These are phyloP conservation scores for Xiphorhynchus erythropygius DNA, from an alignment of 2,797 vertebrate genomes.

Conservation along the genomic window DNA sequence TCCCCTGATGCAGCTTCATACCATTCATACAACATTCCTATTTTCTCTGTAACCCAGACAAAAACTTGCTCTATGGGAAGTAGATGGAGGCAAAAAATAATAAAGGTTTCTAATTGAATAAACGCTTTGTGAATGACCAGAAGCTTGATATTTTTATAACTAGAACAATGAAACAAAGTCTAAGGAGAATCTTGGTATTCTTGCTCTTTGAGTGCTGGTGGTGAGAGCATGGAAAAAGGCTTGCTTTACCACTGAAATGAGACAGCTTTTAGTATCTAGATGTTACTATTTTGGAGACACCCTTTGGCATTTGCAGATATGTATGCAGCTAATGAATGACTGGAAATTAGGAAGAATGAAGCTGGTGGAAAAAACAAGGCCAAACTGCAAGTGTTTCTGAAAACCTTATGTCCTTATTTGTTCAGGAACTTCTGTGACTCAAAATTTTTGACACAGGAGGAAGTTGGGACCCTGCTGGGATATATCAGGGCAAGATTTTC, in stretches of 20 bases:
- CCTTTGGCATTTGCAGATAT: conserved; percentile 55
- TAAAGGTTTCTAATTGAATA: background rate
- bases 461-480: background rate
- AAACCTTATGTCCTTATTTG: conserved; percentile 46
- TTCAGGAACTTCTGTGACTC: conserved; percentile 25
- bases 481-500: background rate
- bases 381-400: conserved; percentile 11
- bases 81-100: background rate
- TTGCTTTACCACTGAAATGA: conserved; percentile 24
- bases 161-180: conserved; percentile 9
- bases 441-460: conserved; percentile 11
- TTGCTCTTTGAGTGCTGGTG: conserved; percentile 1
- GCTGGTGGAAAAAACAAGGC: conserved; percentile 4
- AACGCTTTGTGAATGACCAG: conserved; percentile 19
- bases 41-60: background rate
- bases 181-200: conserved; percentile 7
- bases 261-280: conserved; percentile 33
- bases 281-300: conserved; percentile 56
- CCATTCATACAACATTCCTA: background rate
- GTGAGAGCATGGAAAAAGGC: conserved; percentile 40
- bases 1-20: background rate
- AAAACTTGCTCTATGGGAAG: background rate
- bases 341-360: conserved; percentile 55
- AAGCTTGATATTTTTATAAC: conserved; percentile 4
- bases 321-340: conserved; percentile 44